Base-by-base conservation (phyloP, 2,888 invertebrate species). In the Drosophila recens region DNA sequence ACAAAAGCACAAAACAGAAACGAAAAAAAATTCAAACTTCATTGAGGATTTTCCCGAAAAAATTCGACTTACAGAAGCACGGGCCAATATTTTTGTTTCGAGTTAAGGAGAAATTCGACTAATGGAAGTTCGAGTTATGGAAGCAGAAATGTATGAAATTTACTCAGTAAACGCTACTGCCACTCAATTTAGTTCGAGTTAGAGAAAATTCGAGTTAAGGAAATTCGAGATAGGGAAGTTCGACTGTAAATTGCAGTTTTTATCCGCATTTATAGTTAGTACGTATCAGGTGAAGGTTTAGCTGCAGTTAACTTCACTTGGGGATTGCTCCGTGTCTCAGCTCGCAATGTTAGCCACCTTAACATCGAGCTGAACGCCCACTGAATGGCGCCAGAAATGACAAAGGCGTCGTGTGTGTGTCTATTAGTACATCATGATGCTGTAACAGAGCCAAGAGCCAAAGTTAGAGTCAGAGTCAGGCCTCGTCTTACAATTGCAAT, bases 331-430 rank as follows among this genome's bases (percentile, higher is more conserved):
- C 23, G 4, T 36, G 23, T 23, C 27, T n/a, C 20, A 4, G 33
- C 13, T 4, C n/a, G 4, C 43, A 30, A 15, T 53, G 38, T 42
- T 54, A 27, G 42, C 15, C 36, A 17, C 8, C 10, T 36, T 6
- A 34, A 54, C 57, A 66, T 57, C 33, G 30, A 52, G 34, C 13
- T 30, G 17, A 30, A 67, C 67, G 49, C 54, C 51, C 46, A 73
- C 64, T 20, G 61, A 68, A 45, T 76, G 79, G 75, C 75, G 75
- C 75, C 75, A 76, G 30, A 70, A 66, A 53, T 46, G 56, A 66
- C 62, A 65, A 46, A 49, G 30, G 45, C 57, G 20, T 62, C 69
- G 49, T 64, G 57, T 43, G 27, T 36, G 36, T 34, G 40, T 46
- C 53, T 65, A 58, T 72, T 59, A 51, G 71, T 51, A 49, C 72